Base-by-base conservation (phyloP, 2,888 invertebrate species). In the Plemyria rubiginata region DNA sequence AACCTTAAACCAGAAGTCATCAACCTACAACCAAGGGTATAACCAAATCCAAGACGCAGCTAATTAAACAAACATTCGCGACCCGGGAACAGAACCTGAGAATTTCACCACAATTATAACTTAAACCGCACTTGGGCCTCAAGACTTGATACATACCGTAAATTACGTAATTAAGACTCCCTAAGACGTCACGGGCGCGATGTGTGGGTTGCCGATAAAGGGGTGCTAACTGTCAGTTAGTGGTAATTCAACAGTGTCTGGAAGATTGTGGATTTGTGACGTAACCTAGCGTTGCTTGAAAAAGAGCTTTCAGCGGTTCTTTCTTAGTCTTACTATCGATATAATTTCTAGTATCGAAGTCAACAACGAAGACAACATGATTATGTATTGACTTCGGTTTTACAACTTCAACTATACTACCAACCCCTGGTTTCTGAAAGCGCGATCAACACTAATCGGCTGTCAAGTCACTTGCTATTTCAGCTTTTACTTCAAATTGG, bases 121-220 rank as follows among this genome's bases (percentile, higher is more conserved):
- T 62, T 53, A 16, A 60, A 53, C 56, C 61, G 13, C 61, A 61
- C 51, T 61, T 55, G 54, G 55, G 50, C 55, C 40, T 49, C 43
- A 54, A 50, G 13, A 57, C 15, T 41, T 48, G 46, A 54, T 59
- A 61, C 55, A 66, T 63, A 57, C 70, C 72, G 70, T 59, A 55
- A 71, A 72, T 71, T 70, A 68, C 52, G 72, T 73, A 68, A 78
- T 78, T 75, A 78, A 73, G 76, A 68, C 67, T 67, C 68, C 66
- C 67, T 62, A 50, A 66, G 70, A 54, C 61, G 48, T 59, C 29
- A 32, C 43, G 54, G 50, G 51, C 6, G 65, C 43, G 49, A 68
- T 59, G 65, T 61, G 66, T 55, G 61, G 29, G 61, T 65, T 67
- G 57, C 60, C 56, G 53, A 50, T 64, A 66, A 65, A 69, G 57